Evolutionary conservation across 2,113 vertebrate genomes (phyloP).

Genomic region (Gymnobelideus leadbeateri): DNA sequence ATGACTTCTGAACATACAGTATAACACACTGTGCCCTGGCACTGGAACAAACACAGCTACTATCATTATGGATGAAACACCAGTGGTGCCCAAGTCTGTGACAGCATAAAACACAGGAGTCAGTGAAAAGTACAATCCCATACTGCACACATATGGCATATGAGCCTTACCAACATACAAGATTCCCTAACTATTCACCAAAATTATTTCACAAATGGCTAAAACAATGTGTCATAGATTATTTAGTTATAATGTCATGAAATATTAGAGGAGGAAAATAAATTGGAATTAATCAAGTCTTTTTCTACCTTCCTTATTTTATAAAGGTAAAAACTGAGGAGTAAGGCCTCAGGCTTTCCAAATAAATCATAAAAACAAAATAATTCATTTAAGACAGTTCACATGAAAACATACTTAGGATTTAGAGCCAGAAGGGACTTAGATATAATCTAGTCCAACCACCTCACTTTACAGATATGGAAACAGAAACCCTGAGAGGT

Average conservation of each 20-base stretch:
- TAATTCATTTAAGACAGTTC: conserved; percentile 2
- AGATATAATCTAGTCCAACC: neutral
- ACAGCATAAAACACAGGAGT: conserved; percentile 2
- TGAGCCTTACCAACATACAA: neutral
- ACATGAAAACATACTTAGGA: neutral
- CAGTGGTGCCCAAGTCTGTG: neutral
- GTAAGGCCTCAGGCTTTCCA: conserved; percentile 14
- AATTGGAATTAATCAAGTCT: neutral
- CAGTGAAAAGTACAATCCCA: conserved; percentile 25
- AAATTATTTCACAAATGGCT: conserved; percentile 18
- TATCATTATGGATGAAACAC: neutral
- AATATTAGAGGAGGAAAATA: neutral
- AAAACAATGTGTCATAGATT: neutral
- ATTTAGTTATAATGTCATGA: neutral
- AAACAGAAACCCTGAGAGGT: conserved; percentile 31
- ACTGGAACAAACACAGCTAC: conserved; percentile 19
- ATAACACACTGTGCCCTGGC: neutral
- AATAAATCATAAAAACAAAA: conserved; percentile 25
- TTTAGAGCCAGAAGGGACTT: neutral
- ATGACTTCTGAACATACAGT: neutral
- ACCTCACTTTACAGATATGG: conserved; percentile 14
- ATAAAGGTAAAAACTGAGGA: neutral
- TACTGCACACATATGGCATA: neutral
- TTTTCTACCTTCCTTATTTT: neutral
- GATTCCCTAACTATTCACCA: neutral